Conservation (phyloP, 2,113 vertebrate genomes). For the Hemicordylus capensis region DNA sequence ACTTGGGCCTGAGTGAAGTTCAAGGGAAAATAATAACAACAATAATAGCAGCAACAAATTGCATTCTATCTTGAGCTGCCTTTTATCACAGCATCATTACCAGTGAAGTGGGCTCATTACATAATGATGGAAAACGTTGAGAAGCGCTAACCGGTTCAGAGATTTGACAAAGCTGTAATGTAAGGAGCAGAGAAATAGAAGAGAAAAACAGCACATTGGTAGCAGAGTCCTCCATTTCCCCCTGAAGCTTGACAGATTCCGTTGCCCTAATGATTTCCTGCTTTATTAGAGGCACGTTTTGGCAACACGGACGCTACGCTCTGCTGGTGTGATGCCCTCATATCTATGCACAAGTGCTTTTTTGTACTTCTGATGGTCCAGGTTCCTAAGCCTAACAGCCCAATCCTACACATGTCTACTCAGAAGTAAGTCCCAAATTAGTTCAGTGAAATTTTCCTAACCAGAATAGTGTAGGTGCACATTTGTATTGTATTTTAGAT, state of each 20-base stretch:
- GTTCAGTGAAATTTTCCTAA: too few species aligned
- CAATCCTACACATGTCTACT: background rate
- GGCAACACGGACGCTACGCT: background rate
- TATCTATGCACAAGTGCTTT: background rate
- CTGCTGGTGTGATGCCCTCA: background rate
- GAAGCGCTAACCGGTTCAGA: constrained; percentile 33
- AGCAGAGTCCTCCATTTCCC: background rate
- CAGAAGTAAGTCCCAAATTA: too few species aligned
- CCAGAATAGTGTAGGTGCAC: too few species aligned
- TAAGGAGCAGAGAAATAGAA: background rate
- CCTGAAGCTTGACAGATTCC: background rate
- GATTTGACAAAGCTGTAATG: constrained; percentile 25
- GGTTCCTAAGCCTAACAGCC: background rate
- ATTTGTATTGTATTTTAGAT: too few species aligned
- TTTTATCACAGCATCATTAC: constrained; percentile 46
- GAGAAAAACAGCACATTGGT: background rate
- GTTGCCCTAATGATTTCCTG: background rate
- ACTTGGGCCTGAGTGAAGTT: constrained; percentile 12
- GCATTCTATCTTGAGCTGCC: constrained; percentile 45
- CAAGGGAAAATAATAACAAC: constrained; percentile 20
- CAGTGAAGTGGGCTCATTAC: constrained; percentile 43
- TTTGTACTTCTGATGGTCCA: background rate
- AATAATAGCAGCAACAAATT: constrained; percentile 5
- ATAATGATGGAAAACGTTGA: constrained; percentile 48
- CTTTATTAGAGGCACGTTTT: background rate